phyloP scores from a whole-genome alignment of 1,140 invertebrate species.

The Bombus turneri region DNA sequence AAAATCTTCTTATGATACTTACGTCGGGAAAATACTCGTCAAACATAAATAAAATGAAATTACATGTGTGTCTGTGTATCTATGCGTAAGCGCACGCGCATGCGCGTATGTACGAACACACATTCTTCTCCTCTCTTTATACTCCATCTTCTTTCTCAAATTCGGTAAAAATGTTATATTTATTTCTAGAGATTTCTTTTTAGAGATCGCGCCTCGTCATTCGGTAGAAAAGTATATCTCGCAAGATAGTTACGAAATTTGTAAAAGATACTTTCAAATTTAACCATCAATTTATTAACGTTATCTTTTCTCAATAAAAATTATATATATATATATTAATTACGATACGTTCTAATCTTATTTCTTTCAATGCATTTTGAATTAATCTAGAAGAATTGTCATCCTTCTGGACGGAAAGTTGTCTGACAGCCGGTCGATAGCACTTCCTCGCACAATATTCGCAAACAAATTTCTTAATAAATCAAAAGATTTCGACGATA shows the following conservation, averaged over 20 bases:
- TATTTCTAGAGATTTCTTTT: constrained; percentile 20
- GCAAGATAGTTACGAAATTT: neutral
- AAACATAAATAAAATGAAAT: constrained; percentile 22
- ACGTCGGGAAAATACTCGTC: constrained; percentile 54
- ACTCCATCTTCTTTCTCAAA: constrained; percentile 15
- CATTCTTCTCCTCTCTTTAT: constrained; percentile 16
- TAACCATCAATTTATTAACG: neutral
- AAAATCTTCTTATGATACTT: constrained; percentile 52
- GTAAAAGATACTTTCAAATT: constrained; percentile 1
- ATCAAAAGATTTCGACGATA: neutral
- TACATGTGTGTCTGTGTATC: neutral
- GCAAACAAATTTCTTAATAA: neutral
- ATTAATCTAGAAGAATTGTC: constrained; percentile 20
- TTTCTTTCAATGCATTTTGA: constrained; percentile 28
- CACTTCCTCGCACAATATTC: constrained; percentile 6
- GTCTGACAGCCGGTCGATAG: constrained; percentile 62
- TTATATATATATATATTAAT: neutral
- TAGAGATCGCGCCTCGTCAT: constrained; percentile 6
- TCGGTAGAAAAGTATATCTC: constrained; percentile 20
- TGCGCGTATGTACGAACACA: neutral
- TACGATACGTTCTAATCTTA: neutral
- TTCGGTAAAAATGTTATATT: neutral
- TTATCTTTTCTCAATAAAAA: neutral
- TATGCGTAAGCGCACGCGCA: neutral
- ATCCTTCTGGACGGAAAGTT: constrained; percentile 44